phyloP scores from a whole-genome alignment of 2,888 invertebrate species.

The Neoscelio sp. region DNA sequence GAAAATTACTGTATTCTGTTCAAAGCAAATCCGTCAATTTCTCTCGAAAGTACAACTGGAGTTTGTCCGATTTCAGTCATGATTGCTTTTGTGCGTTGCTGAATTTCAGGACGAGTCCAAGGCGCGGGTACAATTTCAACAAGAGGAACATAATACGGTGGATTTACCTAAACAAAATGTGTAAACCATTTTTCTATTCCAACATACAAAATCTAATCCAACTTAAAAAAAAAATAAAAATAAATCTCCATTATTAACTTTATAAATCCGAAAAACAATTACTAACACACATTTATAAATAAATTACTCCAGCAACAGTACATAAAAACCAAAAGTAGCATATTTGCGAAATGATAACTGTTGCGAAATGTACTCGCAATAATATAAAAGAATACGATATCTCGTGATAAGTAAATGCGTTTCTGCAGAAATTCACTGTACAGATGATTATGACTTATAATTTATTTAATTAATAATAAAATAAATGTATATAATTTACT shows the following conservation, averaged over 20 bases:
- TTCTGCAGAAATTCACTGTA: too few species aligned
- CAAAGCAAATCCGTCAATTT: constrained; percentile 96
- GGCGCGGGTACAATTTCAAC: constrained; percentile 93
- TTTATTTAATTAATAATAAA: too few species aligned
- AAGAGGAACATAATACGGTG: constrained; percentile 97
- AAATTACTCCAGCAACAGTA: too few species aligned
- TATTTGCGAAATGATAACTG: constrained; percentile 17
- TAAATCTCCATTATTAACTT: too few species aligned
- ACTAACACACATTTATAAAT: too few species aligned
- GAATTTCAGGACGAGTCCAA: constrained; percentile 89
- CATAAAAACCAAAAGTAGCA: too few species aligned
- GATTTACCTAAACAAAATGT: constrained; percentile 89
- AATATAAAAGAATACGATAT: constrained; percentile 14
- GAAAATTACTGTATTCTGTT: constrained; percentile 94
- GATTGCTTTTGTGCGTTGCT: constrained; percentile 88
- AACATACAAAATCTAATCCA: too few species aligned
- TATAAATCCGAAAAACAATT: too few species aligned
- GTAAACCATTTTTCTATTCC: too few species aligned
- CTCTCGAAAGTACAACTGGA: constrained; percentile 93
- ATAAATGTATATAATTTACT: constrained; percentile 8
- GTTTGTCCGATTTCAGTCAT: constrained; percentile 96
- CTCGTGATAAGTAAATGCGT: constrained; percentile 19
- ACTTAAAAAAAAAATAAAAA: not conserved
- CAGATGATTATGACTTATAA: too few species aligned
- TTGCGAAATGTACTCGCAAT: constrained; percentile 1